These are phyloP conservation scores for Dryoscopus gambensis DNA, from an alignment of 2,113 vertebrate genomes.

Conservation along the genomic window DNA sequence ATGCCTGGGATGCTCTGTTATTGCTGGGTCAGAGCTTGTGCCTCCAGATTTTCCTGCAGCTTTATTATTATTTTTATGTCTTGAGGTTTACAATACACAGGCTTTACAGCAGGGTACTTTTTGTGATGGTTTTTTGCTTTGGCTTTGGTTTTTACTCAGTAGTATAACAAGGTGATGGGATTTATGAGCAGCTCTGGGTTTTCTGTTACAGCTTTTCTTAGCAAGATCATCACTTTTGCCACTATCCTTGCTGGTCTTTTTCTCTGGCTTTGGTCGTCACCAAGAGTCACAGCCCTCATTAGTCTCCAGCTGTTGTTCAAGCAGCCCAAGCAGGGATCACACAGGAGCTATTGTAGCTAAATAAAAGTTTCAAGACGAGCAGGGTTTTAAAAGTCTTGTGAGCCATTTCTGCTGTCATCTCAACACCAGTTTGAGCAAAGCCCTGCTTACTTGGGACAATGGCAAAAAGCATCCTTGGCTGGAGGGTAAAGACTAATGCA, in stretches of 20 bases:
- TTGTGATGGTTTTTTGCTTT: not conserved
- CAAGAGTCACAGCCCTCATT: not conserved
- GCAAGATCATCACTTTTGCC: constrained; percentile 29
- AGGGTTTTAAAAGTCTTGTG: constrained; percentile 8
- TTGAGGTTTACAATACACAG: not conserved
- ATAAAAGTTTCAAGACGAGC: constrained; percentile 18
- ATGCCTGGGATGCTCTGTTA: not conserved
- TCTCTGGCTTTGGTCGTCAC: not conserved
- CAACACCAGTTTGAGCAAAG: not conserved
- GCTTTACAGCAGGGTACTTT: not conserved
- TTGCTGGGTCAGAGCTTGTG: not conserved
- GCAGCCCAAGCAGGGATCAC: not conserved
- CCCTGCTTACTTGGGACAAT: not conserved
- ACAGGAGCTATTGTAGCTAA: not conserved
- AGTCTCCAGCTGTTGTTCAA: constrained; percentile 1
- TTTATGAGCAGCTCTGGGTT: not conserved
- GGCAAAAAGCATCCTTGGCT: not conserved
- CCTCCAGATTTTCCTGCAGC: not conserved
- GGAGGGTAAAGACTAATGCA: not conserved
- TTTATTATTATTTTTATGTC: constrained; percentile 28
- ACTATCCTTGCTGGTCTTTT: not conserved
- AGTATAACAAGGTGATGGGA: not conserved
- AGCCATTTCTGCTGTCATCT: not conserved
- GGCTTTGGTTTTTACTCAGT: not conserved
- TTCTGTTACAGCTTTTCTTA: constrained; percentile 8